Percentiles rank a stretch among this genome's conserved stretches.
Evolutionary conservation across 2,797 vertebrate species (phyloP).

Genomic region (Eulemur rubriventer): DNA sequence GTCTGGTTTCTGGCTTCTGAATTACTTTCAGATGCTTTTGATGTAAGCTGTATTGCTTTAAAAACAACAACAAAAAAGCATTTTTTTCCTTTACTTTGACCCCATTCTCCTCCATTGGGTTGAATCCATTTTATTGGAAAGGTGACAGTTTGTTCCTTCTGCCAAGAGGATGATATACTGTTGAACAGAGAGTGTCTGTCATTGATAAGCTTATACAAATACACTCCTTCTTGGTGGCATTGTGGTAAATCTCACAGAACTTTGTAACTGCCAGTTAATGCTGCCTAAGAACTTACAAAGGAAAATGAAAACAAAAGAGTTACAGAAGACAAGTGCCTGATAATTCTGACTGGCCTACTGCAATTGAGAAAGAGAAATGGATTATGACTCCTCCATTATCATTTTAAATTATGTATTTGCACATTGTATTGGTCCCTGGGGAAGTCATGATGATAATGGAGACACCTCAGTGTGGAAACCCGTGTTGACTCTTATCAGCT

Average conservation of each 20-base stretch:
- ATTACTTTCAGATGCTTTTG: background rate
- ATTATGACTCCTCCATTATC: background rate
- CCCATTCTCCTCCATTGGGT: slow-evolving; percentile 14
- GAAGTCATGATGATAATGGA: slow-evolving; percentile 12
- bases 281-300: slow-evolving; percentile 14
- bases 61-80: background rate
- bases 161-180: slow-evolving; percentile 12
- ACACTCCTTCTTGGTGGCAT: background rate
- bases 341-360: background rate
- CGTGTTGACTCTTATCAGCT: background rate
- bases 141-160: slow-evolving; percentile 36
- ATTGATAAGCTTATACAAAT: slow-evolving; percentile 64
- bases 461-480: background rate
- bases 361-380: slow-evolving; percentile 41
- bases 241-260: slow-evolving; percentile 10
- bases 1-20: background rate
- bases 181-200: slow-evolving; percentile 63
- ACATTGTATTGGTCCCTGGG: background rate
- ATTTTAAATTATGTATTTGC: slow-evolving; percentile 18
- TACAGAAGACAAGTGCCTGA: background rate
- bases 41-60: background rate
- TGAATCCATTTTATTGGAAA: slow-evolving; percentile 64
- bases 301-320: slow-evolving; percentile 40
- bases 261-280: slow-evolving; percentile 41
- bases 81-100: background rate